These are phyloP conservation scores for Linepithema humile DNA, from an alignment of 1,140 invertebrate genomes.

Conservation along the genomic window DNA sequence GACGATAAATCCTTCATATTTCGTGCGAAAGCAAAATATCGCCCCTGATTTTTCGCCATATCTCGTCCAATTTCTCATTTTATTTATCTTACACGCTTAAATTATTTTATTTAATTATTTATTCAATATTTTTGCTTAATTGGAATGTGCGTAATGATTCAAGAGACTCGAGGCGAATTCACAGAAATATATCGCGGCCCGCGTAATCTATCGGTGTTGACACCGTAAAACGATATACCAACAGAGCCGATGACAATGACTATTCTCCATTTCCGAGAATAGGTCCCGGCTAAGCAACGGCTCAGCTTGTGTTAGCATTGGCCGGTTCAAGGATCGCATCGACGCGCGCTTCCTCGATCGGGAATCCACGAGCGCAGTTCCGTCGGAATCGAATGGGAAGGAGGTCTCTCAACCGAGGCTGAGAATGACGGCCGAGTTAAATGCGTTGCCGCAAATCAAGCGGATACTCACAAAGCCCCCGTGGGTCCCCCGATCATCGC, in stretches of 20 bases:
- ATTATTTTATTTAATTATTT: too few relatives aligned
- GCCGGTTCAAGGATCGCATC: slow-evolving; percentile 29
- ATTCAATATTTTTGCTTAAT: too few relatives aligned
- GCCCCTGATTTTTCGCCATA: not conserved
- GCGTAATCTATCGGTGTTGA: not conserved
- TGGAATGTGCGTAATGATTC: too few relatives aligned
- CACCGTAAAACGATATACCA: not conserved
- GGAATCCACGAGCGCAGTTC: not conserved
- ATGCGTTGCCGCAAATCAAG: slow-evolving; percentile 51
- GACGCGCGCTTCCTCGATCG: slow-evolving; percentile 21
- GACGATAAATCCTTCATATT: not conserved
- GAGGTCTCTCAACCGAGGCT: not conserved
- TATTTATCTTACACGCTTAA: too few relatives aligned
- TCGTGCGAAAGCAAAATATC: not conserved
- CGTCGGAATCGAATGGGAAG: slow-evolving; percentile 8
- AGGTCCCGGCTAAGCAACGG: too few relatives aligned
- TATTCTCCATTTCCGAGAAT: slow-evolving; percentile 16
- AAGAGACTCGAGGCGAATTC: not conserved
- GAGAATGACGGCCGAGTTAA: slow-evolving; percentile 35
- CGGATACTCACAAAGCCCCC: slow-evolving; percentile 41
- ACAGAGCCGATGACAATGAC: not conserved
- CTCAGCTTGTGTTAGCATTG: not conserved
- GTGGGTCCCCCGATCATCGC: slow-evolving; percentile 61
- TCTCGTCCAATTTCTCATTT: not conserved
- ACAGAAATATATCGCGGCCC: not conserved